phyloP scores from a whole-genome alignment of 2,113 vertebrate species.

The Zosterops lateralis region DNA sequence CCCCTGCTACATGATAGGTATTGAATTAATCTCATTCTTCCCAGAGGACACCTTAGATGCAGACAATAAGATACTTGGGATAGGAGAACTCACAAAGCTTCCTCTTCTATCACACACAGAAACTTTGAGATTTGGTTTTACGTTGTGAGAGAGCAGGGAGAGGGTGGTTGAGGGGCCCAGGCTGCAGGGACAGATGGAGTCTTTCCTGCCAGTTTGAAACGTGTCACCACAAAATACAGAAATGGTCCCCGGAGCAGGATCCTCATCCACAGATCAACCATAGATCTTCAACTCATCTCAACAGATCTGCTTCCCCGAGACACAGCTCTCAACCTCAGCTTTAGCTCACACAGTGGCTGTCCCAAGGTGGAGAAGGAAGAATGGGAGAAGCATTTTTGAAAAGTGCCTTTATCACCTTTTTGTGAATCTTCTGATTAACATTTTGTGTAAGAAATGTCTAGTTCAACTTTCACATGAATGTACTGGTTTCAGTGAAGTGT shows the following conservation, averaged over 20 bases:
- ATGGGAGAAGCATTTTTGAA: background rate
- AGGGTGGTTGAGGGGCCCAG: background rate
- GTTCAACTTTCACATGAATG: background rate
- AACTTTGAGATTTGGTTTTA: background rate
- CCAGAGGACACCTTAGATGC: background rate
- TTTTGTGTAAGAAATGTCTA: background rate
- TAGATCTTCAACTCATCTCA: background rate
- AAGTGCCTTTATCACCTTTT: background rate
- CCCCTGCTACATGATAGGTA: background rate
- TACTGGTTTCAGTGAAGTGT: background rate
- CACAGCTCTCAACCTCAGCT: background rate
- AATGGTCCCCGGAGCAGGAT: background rate
- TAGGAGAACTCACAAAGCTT: background rate
- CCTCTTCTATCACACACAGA: background rate
- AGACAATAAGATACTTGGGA: background rate
- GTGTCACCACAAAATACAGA: background rate
- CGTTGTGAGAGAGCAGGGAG: background rate
- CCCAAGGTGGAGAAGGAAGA: background rate
- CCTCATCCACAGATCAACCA: background rate
- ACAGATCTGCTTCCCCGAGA: background rate
- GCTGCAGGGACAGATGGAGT: background rate
- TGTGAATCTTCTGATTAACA: background rate
- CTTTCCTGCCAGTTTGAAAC: background rate
- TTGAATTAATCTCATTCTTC: background rate
- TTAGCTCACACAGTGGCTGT: accelerated